Conservation (phyloP, 1,140 invertebrate genomes). For the Marisa cornuarietis region DNA sequence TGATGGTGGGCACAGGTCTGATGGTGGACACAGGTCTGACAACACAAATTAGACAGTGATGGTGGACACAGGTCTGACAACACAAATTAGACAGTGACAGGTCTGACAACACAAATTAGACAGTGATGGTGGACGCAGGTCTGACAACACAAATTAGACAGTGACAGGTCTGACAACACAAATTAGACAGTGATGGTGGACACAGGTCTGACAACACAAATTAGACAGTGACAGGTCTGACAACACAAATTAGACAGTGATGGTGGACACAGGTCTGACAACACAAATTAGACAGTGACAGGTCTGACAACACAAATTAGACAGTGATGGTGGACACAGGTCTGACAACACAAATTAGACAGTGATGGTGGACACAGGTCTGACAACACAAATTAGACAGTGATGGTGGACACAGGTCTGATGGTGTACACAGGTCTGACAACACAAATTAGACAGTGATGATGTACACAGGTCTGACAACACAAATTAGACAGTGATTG, state of each 20-base stretch:
- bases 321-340: slow-evolving; percentile 9
- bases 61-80: slow-evolving; percentile 11
- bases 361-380: slow-evolving; percentile 12
- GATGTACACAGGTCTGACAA: slow-evolving; percentile 9
- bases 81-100: no score
- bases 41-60: slow-evolving; percentile 6
- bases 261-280: slow-evolving; percentile 12
- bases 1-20: no score
- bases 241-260: slow-evolving; percentile 4
- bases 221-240: slow-evolving; percentile 17
- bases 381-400: no score
- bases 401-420: no score
- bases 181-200: slow-evolving; percentile 6
- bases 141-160: no score
- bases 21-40: slow-evolving; percentile 13
- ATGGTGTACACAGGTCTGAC: slow-evolving; percentile 12
- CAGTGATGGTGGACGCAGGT: slow-evolving; percentile 7
- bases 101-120: slow-evolving; percentile 13
- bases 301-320: slow-evolving; percentile 9
- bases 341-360: slow-evolving; percentile 12
- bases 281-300: no score
- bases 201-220: slow-evolving; percentile 13
- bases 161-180: slow-evolving; percentile 12
- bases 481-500: neutral
- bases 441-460: slow-evolving; percentile 6